phyloP scores from a whole-genome alignment of 30 jellyfish, hydroid and myxozoan genomes.

The Nemopilema nomurai region DNA sequence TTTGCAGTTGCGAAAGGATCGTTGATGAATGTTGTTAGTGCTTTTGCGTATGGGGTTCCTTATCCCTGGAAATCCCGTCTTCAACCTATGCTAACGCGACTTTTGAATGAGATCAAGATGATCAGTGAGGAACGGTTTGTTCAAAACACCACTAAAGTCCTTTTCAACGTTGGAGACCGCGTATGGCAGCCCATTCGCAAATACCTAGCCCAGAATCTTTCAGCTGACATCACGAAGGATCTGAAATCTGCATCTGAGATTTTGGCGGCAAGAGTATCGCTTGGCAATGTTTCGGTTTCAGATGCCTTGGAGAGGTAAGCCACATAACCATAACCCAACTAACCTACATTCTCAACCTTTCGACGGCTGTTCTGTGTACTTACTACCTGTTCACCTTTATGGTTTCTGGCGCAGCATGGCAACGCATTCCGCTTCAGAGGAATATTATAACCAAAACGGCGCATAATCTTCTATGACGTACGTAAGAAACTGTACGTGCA shows the following conservation, averaged over 20 bases:
- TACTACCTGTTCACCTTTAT: too few species aligned
- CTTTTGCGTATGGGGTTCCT: slow-evolving; percentile 12
- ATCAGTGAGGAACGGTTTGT: slow-evolving; percentile 17
- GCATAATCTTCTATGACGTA: too few species aligned
- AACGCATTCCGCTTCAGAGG: too few species aligned
- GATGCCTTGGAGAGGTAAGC: neutral
- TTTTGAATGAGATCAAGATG: slow-evolving; percentile 6
- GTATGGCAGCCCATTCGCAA: slow-evolving; percentile 13
- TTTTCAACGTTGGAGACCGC: slow-evolving; percentile 44
- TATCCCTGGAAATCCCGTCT: slow-evolving; percentile 41
- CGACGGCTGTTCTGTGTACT: too few species aligned
- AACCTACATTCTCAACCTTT: too few species aligned
- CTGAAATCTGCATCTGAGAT: neutral
- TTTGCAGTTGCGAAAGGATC: neutral
- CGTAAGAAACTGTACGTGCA: too few species aligned
- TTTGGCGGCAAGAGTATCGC: slow-evolving; percentile 2
- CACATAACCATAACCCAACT: too few species aligned
- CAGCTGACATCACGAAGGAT: slow-evolving; percentile 40
- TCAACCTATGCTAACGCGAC: slow-evolving; percentile 3
- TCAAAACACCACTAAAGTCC: slow-evolving; percentile 47
- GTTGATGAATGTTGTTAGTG: neutral
- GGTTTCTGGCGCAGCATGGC: too few species aligned
- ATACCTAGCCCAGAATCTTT: slow-evolving; percentile 26
- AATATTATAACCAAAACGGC: too few species aligned
- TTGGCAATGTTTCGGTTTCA: slow-evolving; percentile 21